These are phyloP conservation scores for Scaeva pyrastri DNA, from an alignment of 2,888 invertebrate species.

Conservation along the genomic window DNA sequence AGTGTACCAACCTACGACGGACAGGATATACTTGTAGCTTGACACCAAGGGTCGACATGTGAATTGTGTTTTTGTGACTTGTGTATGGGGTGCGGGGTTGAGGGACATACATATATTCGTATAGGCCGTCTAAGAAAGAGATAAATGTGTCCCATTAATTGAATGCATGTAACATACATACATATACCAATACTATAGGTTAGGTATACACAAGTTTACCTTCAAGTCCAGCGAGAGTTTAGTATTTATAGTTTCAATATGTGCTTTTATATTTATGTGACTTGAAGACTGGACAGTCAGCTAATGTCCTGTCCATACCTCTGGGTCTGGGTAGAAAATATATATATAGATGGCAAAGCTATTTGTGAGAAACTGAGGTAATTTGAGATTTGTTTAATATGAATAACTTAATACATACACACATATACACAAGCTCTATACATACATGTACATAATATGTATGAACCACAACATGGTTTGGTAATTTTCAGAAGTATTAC, in stretches of 20 bases:
- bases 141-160: conserved; percentile 74
- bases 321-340: conserved; percentile 36
- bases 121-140: conserved; percentile 63
- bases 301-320: conserved; percentile 54
- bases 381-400: conserved; percentile 63
- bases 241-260: conserved; percentile 74
- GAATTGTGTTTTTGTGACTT: conserved; percentile 66
- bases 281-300: conserved; percentile 54
- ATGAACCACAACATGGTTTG: conserved; percentile 13
- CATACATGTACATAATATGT: conserved; percentile 1
- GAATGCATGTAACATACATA: conserved; percentile 56
- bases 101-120: background rate
- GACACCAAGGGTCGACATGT: conserved; percentile 73
- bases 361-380: conserved; percentile 66
- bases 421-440: background rate
- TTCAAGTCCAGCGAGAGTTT: conserved; percentile 41
- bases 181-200: background rate
- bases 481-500: conserved; percentile 47
- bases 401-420: conserved; percentile 31
- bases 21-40: conserved; percentile 63
- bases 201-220: conserved; percentile 15
- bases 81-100: conserved; percentile 17
- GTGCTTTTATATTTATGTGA: conserved; percentile 71
- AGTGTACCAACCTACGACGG: conserved; percentile 2
- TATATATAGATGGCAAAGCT: conserved; percentile 49